Evolutionary conservation across 2,888 invertebrate species (phyloP), one percentile per base, ranked within the genome.

Genomic region (Pseudococcus viburni): DNA sequence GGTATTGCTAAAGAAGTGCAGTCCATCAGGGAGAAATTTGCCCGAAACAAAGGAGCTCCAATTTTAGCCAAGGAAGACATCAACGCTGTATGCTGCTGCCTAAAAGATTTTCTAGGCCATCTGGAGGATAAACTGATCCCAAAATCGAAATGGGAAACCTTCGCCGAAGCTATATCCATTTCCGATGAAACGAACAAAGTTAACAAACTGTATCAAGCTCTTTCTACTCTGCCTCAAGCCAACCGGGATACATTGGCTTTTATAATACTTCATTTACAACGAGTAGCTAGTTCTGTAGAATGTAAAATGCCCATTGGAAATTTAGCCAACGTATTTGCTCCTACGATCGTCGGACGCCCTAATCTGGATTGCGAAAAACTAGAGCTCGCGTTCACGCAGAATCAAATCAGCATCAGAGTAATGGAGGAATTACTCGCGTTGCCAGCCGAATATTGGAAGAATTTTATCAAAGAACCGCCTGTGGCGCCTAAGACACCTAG

Each of bases 181-280:
- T 64, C 88, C 68, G 59, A 59, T 9, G 80, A 80, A n/a, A 42
- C 17, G 12, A 89, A 85, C 84, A 86, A 85, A 55, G 84, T 86
- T n/a, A 89, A 89, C 59, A 89, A 89, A 0, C 91, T 96, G 1
- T 94, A 94, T 91, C 95, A 96, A 90, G 95, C 96, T 0, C 94
- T 99, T 90, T 94, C 95, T 26, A 94, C 96, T 90, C 93, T 99
- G 90, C 99, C 99, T 12, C 95, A 95, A 90, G 96, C 99, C 0
- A 99, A 99, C 92, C 93, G 98, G 19, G 99, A 99, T 91, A 98
- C 99, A 0, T 93, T 99, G 88, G 98, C 99, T 0, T 99, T 96
- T 92, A 92, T 99, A 15, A 94, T 98, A 90, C 93, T 98, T 89
- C 99, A 99, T 92, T 93, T 99, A 90, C 97, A 97, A 92, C 94